These are phyloP conservation scores for Cathartes aura DNA, from an alignment of 2,113 vertebrate species.

Conservation along the genomic window DNA sequence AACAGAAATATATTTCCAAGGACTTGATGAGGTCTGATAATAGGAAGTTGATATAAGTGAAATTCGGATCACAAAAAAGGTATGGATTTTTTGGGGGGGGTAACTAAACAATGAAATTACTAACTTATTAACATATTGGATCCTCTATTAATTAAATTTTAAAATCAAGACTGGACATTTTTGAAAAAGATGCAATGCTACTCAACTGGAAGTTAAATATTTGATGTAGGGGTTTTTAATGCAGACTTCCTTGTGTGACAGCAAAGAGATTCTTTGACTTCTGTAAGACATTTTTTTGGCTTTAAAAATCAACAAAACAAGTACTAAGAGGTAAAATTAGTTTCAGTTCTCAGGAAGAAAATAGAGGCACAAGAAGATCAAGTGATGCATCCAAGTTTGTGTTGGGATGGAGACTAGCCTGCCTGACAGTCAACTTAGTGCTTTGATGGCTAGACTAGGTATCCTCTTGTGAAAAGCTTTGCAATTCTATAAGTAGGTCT, in stretches of 20 bases:
- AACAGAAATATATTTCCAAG: background rate
- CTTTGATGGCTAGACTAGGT: background rate
- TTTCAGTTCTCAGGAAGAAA: background rate
- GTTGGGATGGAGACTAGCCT: background rate
- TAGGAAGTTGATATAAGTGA: background rate
- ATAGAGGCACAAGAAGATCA: background rate
- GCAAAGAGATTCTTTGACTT: background rate
- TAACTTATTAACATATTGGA: background rate
- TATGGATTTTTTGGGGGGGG: rapidly evolving
- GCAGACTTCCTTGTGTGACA: background rate
- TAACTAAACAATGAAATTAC: background rate
- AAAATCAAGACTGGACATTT: background rate
- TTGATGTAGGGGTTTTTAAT: background rate
- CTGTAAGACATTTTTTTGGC: background rate
- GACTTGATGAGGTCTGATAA: background rate
- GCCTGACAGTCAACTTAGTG: background rate
- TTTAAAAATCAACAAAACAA: background rate
- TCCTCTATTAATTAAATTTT: background rate
- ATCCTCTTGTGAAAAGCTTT: background rate
- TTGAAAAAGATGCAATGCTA: background rate
- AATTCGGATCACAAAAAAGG: background rate
- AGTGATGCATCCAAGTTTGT: background rate
- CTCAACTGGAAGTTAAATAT: background rate
- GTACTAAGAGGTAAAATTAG: background rate
- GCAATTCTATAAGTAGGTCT: background rate